A percentile compares a stretch with the other conserved stretches of the same genome.
Conservation (phyloP, 2,888 invertebrate genomes). For the Cheilosia vernalis region DNA sequence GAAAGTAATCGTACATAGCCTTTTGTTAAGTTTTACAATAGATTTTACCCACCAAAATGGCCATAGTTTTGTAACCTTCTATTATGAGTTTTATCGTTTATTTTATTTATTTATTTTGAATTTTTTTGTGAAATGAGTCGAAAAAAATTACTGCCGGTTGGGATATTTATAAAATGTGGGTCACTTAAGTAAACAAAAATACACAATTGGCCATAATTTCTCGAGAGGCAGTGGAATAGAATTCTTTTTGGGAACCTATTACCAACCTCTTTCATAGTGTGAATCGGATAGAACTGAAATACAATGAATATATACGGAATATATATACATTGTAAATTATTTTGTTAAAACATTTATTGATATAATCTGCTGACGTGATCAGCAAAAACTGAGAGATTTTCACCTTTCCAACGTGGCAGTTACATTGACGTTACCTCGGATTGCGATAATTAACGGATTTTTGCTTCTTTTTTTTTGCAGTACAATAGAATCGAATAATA, state of each 20-base stretch:
- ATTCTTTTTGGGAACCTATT: not conserved
- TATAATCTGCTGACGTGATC: conserved; percentile 39
- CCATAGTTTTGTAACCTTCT: conserved; percentile 37
- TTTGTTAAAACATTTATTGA: conserved; percentile 34
- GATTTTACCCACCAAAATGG: conserved; percentile 41
- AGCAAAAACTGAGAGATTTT: conserved; percentile 33
- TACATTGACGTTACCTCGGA: conserved; percentile 55
- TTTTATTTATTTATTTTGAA: not conserved
- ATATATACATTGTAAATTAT: conserved; percentile 31
- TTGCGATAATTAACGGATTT: conserved; percentile 38
- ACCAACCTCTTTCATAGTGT: conserved; percentile 14
- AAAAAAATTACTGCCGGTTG: conserved; percentile 38
- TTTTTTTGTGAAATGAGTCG: conserved; percentile 25
- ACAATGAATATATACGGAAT: conserved; percentile 30
- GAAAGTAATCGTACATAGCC: conserved; percentile 33
- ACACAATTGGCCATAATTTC: conserved; percentile 13
- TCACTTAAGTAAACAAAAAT: conserved; percentile 6
- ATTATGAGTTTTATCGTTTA: conserved; percentile 26
- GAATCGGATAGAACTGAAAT: conserved; percentile 41
- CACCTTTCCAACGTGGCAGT: conserved; percentile 59
- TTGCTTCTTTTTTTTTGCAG: conserved; percentile 24
- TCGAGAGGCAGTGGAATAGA: conserved; percentile 3
- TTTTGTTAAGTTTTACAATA: conserved; percentile 48
- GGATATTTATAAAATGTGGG: conserved; percentile 4
- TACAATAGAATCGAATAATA: conserved; percentile 48